phyloP scores from a whole-genome alignment of 2,113 vertebrate species.

The Oryzias curvinotus region DNA sequence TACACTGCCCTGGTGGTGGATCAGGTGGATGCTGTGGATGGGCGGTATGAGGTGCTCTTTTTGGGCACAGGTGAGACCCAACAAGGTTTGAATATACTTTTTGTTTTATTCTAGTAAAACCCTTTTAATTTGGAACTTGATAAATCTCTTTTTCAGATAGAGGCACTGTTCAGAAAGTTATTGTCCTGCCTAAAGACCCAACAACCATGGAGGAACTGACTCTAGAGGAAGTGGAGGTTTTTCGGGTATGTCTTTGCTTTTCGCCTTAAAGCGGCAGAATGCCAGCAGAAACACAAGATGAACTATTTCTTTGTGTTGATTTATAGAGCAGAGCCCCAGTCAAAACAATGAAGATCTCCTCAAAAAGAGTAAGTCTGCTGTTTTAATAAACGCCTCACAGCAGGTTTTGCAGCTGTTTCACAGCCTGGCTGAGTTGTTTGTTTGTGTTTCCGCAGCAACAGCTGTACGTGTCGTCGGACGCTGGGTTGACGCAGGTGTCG shows the following conservation, averaged over 20 bases:
- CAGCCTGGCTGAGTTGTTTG: conserved; percentile 3
- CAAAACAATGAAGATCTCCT: conserved; percentile 84
- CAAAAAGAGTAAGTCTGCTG: conserved; percentile 78
- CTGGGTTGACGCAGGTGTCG: conserved; percentile 83
- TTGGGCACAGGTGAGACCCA: conserved; percentile 79
- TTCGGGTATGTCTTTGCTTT: conserved; percentile 70
- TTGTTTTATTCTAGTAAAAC: too few species aligned
- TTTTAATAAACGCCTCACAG: background rate
- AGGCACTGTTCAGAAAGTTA: conserved; percentile 85
- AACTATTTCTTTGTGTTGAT: background rate
- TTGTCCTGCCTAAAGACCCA: conserved; percentile 81
- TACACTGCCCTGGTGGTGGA: conserved; percentile 84
- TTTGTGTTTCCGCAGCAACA: conserved; percentile 77
- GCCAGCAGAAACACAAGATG: background rate
- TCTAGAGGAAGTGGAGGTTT: conserved; percentile 84
- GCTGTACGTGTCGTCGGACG: conserved; percentile 84
- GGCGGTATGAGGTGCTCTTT: conserved; percentile 84
- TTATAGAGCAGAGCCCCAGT: conserved; percentile 77
- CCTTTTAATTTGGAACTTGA: background rate
- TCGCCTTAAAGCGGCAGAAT: background rate
- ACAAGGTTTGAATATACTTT: background rate
- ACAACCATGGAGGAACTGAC: conserved; percentile 81
- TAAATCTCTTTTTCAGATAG: conserved; percentile 62
- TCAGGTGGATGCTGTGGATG: conserved; percentile 83
- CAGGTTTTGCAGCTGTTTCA: background rate